Evolutionary conservation across 2,888 invertebrate species (phyloP).

Genomic region (Tipula unca): DNA sequence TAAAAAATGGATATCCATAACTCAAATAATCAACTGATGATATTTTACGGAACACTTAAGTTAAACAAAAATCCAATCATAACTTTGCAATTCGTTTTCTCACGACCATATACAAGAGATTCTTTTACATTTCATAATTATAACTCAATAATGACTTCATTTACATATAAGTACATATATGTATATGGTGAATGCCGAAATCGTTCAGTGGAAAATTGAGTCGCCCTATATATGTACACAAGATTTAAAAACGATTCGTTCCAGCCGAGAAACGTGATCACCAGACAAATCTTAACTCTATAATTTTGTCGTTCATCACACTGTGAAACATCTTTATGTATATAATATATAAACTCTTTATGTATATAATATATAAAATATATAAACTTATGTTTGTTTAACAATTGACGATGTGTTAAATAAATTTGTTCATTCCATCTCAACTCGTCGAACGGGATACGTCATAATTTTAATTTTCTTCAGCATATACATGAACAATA

Average conservation of each 20-base stretch:
- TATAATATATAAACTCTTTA: not conserved
- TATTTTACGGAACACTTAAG: no score
- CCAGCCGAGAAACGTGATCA: not conserved
- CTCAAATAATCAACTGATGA: no score
- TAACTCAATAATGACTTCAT: not conserved
- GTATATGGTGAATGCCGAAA: not conserved
- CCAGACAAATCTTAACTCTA: not conserved
- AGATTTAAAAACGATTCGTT: not conserved
- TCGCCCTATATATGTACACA: not conserved
- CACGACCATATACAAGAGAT: no score
- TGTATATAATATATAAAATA: not conserved
- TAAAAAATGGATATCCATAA: no score
- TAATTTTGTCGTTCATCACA: not conserved
- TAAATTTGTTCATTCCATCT: not conserved
- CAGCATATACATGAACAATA: not conserved
- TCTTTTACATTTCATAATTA: not conserved
- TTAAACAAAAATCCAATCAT: no score
- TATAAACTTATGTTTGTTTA: not conserved
- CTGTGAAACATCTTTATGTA: not conserved
- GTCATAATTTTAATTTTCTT: not conserved
- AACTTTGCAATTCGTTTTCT: no score
- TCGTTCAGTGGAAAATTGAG: not conserved
- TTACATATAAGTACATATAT: not conserved
- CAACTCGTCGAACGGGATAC: not conserved
- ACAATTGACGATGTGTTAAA: not conserved